phyloP scores from a whole-genome alignment of 2,797 vertebrate species.

The Hippocampus kuda region DNA sequence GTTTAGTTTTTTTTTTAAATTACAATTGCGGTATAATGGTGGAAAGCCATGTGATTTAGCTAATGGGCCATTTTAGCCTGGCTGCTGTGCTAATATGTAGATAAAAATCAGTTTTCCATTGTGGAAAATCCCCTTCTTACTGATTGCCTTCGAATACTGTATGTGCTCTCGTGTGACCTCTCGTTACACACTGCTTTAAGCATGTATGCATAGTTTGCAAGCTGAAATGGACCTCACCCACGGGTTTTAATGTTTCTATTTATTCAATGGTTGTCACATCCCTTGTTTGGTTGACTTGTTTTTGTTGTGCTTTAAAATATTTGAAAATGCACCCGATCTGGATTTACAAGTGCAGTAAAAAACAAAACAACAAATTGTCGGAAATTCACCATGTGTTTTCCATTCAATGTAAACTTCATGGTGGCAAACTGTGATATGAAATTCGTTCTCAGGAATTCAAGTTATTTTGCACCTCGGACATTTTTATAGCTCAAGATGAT shows the following conservation, averaged over 20 bases:
- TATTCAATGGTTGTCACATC: neutral
- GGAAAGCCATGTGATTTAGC: neutral
- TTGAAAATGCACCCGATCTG: conserved; percentile 9
- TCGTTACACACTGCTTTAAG: neutral
- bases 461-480: neutral
- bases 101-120: conserved; percentile 25
- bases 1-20: neutral
- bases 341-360: conserved; percentile 11
- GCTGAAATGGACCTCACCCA: neutral
- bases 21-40: neutral
- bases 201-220: neutral
- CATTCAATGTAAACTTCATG: conserved; percentile 4
- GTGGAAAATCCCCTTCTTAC: conserved; percentile 27
- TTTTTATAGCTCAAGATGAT: conserved; percentile 5
- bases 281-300: conserved; percentile 14
- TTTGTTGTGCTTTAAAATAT: conserved; percentile 21
- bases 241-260: conserved; percentile 19
- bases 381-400: conserved; percentile 1
- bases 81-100: conserved; percentile 6
- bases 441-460: conserved; percentile 1
- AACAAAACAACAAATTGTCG: neutral
- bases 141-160: conserved; percentile 34
- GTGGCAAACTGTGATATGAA: conserved; percentile 1
- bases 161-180: conserved; percentile 7
- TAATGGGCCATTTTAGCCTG: neutral